Conservation (phyloP, 1,140 invertebrate genomes). For the Myzus persicae region DNA sequence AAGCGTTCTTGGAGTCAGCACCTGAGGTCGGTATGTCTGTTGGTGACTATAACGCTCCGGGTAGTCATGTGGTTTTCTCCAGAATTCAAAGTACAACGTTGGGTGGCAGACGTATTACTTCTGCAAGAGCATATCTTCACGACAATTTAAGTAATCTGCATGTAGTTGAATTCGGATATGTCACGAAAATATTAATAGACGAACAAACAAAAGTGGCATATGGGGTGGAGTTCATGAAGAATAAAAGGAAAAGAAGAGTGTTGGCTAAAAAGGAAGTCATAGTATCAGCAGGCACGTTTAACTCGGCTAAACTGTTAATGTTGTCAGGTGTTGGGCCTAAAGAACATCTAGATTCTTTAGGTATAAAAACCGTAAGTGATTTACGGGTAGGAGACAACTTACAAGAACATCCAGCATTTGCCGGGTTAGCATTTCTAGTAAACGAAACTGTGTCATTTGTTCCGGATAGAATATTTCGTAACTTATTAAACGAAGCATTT, state of each 20-base stretch:
- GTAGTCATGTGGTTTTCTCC: constrained; percentile 67
- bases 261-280: constrained; percentile 71
- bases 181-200: constrained; percentile 77
- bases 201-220: constrained; percentile 70
- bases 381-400: constrained; percentile 82
- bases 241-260: constrained; percentile 63
- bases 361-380: constrained; percentile 70
- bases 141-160: constrained; percentile 72
- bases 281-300: constrained; percentile 70
- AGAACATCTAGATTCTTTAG: constrained; percentile 66
- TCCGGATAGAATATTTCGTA: constrained; percentile 65
- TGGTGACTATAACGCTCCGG: constrained; percentile 74
- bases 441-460: constrained; percentile 65
- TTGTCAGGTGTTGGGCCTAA: constrained; percentile 74
- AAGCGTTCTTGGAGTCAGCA: constrained; percentile 73
- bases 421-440: constrained; percentile 73
- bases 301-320: constrained; percentile 73
- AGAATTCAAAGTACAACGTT: constrained; percentile 65
- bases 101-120: constrained; percentile 68
- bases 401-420: constrained; percentile 78
- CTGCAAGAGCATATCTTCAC: constrained; percentile 69
- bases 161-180: constrained; percentile 68
- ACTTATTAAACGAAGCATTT: constrained; percentile 59
- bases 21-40: constrained; percentile 69
- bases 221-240: constrained; percentile 71